Evolutionary conservation across 2,888 invertebrate species (phyloP).

Genomic region (Epicampocera succincta): DNA sequence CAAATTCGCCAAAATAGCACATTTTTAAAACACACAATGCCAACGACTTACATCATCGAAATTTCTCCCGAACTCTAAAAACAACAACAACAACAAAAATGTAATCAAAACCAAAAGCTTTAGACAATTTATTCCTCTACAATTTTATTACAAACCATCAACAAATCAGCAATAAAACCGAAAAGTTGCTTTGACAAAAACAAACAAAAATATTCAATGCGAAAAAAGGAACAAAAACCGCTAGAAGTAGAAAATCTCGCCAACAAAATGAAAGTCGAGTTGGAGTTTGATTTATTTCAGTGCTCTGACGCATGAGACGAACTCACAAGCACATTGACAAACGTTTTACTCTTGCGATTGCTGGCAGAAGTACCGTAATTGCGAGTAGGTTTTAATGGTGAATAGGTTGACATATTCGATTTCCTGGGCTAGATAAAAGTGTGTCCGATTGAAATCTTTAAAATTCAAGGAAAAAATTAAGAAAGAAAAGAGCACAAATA

Average conservation of each 20-base stretch:
- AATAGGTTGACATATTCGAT: too few species aligned
- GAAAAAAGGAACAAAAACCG: slow-evolving; percentile 3
- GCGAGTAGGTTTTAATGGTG: too few species aligned
- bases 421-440: too few species aligned
- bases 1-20: slow-evolving; percentile 1
- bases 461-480: too few species aligned
- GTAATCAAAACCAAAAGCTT: slow-evolving; percentile 13
- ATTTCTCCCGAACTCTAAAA: slow-evolving; percentile 50
- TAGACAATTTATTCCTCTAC: neutral
- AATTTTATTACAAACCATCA: slow-evolving; percentile 18
- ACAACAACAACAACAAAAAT: neutral
- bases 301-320: too few species aligned
- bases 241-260: slow-evolving; percentile 14
- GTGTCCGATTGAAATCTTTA: too few species aligned
- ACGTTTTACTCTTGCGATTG: too few species aligned
- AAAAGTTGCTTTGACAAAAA: slow-evolving; percentile 27
- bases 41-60: slow-evolving; percentile 44
- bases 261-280: slow-evolving; percentile 46
- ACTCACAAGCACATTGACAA: too few species aligned
- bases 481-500: too few species aligned
- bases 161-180: neutral
- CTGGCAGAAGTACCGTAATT: too few species aligned
- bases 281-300: neutral
- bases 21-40: slow-evolving; percentile 4
- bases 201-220: slow-evolving; percentile 17